These are phyloP conservation scores for Pampus argenteus DNA, from an alignment of 2,797 vertebrate species.

Conservation along the genomic window DNA sequence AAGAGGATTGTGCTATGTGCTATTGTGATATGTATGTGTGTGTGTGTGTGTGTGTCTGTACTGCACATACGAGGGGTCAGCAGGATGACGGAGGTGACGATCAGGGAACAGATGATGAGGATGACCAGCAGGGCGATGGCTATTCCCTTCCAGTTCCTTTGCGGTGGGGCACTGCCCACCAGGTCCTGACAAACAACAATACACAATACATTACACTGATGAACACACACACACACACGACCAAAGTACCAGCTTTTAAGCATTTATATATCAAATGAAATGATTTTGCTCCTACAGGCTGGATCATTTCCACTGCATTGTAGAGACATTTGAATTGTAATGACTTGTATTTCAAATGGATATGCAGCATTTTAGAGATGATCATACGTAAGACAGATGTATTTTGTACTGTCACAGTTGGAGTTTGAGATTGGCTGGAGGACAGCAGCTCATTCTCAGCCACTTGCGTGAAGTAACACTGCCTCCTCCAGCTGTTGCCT, in stretches of 20 bases:
- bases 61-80: conserved; percentile 92
- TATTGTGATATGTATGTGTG: conserved; percentile 14
- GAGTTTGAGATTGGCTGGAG: conserved; percentile 48
- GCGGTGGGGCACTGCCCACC: conserved; percentile 94
- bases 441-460: conserved; percentile 53
- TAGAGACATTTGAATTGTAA: conserved; percentile 2
- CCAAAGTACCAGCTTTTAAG: not conserved
- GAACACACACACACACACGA: not conserved
- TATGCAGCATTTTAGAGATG: conserved; percentile 16
- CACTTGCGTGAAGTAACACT: conserved; percentile 52
- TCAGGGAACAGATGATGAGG: conserved; percentile 97
- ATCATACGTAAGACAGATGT: conserved; percentile 30
- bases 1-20: not conserved
- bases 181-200: conserved; percentile 88
- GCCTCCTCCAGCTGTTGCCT: conserved; percentile 57
- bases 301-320: not conserved
- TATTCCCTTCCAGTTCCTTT: conserved; percentile 99
- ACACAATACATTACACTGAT: conserved; percentile 23
- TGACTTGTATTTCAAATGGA: conserved; percentile 19
- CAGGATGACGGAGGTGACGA: conserved; percentile 97
- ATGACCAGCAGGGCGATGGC: conserved; percentile 98
- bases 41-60: conserved; percentile 23
- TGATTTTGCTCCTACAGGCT: conserved; percentile 2
- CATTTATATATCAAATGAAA: not conserved
- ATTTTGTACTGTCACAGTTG: conserved; percentile 39